phyloP scores from a whole-genome alignment of 2,888 invertebrate species.

The Cataglyphis altisquamis region DNA sequence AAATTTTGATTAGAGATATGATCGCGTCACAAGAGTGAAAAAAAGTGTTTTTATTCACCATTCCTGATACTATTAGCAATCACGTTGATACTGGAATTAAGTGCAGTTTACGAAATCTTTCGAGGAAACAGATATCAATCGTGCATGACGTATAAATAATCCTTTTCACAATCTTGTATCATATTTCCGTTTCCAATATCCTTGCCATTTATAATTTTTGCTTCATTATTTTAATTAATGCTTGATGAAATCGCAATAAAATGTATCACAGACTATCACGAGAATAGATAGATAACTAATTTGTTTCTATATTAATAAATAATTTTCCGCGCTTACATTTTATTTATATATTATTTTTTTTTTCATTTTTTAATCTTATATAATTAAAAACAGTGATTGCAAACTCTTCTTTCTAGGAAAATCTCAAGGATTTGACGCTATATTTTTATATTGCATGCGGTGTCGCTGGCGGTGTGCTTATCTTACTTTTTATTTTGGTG shows the following conservation, averaged over 20 bases:
- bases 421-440: constrained; percentile 75
- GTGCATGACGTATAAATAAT: constrained; percentile 64
- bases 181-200: constrained; percentile 59
- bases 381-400: background rate
- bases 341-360: background rate
- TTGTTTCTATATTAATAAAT: background rate
- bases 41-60: background rate
- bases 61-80: constrained; percentile 18
- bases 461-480: constrained; percentile 71
- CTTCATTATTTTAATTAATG: background rate
- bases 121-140: constrained; percentile 67
- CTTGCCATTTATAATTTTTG: constrained; percentile 1
- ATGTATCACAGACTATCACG: background rate
- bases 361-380: background rate
- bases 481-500: constrained; percentile 79
- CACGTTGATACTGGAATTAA: constrained; percentile 62
- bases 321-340: background rate
- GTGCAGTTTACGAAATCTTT: constrained; percentile 67
- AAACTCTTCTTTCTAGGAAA: constrained; percentile 73
- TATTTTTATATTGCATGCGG: constrained; percentile 82
- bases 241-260: background rate
- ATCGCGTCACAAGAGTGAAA: background rate
- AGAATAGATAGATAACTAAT: background rate
- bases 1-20: constrained; percentile 16
- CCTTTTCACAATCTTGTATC: constrained; percentile 71